Base-by-base conservation (phyloP, 2,113 vertebrate species). In the Calidris pugnax region DNA sequence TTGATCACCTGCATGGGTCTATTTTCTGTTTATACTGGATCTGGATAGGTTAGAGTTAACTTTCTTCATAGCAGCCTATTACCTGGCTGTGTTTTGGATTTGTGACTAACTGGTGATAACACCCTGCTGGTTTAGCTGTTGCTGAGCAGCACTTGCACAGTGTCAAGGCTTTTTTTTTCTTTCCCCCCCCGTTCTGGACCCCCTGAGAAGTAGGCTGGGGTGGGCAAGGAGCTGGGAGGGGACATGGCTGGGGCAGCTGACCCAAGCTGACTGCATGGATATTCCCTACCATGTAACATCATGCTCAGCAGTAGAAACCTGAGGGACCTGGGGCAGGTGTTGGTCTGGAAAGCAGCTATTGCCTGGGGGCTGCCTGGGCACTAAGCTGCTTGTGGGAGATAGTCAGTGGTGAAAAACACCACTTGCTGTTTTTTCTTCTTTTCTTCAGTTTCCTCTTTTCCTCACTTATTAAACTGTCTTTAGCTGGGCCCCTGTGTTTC, bases 211-310 rank as follows among this genome's bases (percentile, higher is more conserved):
- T 11, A 20, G 50, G 18, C 60, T 79, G 28, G 13, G 24, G 9
- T 74, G 55, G 21, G 8, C 24, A 60, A 18, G 39, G 50, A 47
- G 55, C 27, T 60, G 48, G 7, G 41, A 81, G 28, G 24, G 69
- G 39, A 7, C 9, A 0, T 41, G 60, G 11, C 3, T 64, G 39
- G 14, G n/a, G 9, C 23, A 73, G 33, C 37, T 51, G 56, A 6
- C 63, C 21, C 75, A 15, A 8, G 0, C 0, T 55, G 60, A 9
- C 60, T 35, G 20, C 27, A 19, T 17, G 39, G 60, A 4, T 69
- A 2, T 59, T 57, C 14, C n/a, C 24, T 41, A 35, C 50, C 18
- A 1, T 28, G 0, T 2, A 37, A 63, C 20, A 37, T 7, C 27
- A 16, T 30, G 45, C 30, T 77, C 10, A 28, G 50, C 59, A 73